These are phyloP conservation scores for Hetaerina titia DNA, from an alignment of 2,888 invertebrate genomes.

Conservation along the genomic window DNA sequence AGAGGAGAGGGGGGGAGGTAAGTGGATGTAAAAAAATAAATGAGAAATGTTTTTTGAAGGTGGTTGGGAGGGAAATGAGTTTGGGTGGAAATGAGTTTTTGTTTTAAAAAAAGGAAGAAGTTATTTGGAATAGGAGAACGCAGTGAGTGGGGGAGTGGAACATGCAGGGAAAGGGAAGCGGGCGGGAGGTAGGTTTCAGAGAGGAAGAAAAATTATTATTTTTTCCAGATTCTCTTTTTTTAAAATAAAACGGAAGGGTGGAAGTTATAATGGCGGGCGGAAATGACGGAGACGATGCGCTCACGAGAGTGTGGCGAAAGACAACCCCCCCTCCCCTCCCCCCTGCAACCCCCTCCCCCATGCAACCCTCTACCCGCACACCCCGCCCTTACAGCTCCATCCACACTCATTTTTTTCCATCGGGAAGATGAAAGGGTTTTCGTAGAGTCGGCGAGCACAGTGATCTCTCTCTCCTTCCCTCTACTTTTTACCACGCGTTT, in stretches of 20 bases:
- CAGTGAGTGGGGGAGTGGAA: too few relatives aligned
- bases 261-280: not conserved
- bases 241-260: not conserved
- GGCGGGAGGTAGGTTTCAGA: not conserved
- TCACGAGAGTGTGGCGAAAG: conserved; percentile 1
- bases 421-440: conserved; percentile 11
- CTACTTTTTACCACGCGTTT: not conserved
- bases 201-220: not conserved
- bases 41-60: too few relatives aligned
- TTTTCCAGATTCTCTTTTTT: not conserved
- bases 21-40: too few relatives aligned
- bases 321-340: not conserved
- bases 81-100: too few relatives aligned
- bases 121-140: too few relatives aligned
- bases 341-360: not conserved
- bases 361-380: not conserved
- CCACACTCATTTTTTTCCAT: not conserved
- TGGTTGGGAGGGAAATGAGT: too few relatives aligned
- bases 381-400: not conserved
- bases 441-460: not conserved
- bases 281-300: not conserved
- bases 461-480: not conserved
- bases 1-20: too few relatives aligned
- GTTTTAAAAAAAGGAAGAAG: too few relatives aligned
- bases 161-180: not conserved